A percentile compares a stretch with the other conserved stretches of the same genome.
phyloP scores from a whole-genome alignment of 2,113 vertebrate species.

The Cryptotis parvus region DNA sequence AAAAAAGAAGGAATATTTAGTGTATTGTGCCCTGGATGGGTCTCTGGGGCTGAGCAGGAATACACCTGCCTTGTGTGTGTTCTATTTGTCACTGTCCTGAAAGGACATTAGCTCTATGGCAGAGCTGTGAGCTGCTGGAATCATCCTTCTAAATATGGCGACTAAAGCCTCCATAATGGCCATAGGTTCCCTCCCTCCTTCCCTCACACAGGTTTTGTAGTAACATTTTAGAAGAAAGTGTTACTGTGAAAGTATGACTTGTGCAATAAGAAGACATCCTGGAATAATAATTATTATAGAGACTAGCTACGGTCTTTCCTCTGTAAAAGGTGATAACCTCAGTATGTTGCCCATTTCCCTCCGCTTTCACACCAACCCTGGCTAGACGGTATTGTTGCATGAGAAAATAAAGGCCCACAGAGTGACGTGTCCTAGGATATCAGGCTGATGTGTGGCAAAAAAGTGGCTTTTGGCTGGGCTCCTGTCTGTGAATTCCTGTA shows the following conservation, averaged over 20 bases:
- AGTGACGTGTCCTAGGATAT: not conserved
- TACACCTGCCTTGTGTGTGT: not conserved
- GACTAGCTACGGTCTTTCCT: not conserved
- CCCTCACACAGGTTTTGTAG: not conserved
- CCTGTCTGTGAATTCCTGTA: not conserved
- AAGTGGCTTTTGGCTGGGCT: not conserved
- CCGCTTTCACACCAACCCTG: not conserved
- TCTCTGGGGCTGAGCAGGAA: not conserved
- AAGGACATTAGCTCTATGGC: too few relatives aligned
- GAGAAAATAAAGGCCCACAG: not conserved
- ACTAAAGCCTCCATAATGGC: not conserved
- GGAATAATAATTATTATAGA: not conserved
- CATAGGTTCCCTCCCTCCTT: not conserved
- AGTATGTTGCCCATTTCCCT: not conserved
- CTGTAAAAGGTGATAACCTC: not conserved
- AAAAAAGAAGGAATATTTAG: not conserved
- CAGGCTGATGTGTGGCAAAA: not conserved
- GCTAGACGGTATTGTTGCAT: not conserved
- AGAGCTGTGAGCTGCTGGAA: too few relatives aligned
- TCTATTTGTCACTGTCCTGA: too few relatives aligned
- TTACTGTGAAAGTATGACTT: not conserved
- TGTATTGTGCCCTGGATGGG: not conserved
- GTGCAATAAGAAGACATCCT: not conserved
- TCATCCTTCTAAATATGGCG: too few relatives aligned
- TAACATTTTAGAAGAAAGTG: not conserved